Conservation (phyloP, 2,797 vertebrate genomes). For the Arnoldichthys spilopterus region DNA sequence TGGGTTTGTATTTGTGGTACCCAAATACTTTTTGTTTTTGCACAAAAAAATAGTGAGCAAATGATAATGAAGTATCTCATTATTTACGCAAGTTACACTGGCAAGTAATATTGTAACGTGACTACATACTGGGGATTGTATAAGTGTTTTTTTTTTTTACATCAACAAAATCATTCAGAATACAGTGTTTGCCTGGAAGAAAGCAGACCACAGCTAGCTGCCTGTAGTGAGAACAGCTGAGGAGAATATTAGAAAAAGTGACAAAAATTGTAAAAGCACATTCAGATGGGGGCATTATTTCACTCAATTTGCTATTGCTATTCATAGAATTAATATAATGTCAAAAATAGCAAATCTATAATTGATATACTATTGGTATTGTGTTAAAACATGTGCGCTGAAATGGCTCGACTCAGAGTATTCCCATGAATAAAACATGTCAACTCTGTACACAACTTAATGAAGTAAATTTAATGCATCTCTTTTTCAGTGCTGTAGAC, state of each 20-base stretch:
- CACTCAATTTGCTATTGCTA: background rate
- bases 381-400: background rate
- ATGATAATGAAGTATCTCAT: too few relatives aligned
- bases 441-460: background rate
- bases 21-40: too few relatives aligned
- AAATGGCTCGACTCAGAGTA: background rate
- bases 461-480: background rate
- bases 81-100: too few relatives aligned
- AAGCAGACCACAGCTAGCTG: background rate
- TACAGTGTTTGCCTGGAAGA: too few relatives aligned
- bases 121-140: too few relatives aligned
- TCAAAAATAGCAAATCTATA: background rate
- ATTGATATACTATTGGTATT: background rate
- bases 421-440: background rate
- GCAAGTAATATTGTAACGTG: too few relatives aligned
- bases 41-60: too few relatives aligned
- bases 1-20: too few relatives aligned
- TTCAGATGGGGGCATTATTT: too few relatives aligned
- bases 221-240: background rate
- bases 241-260: background rate
- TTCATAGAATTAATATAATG: too few relatives aligned
- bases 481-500: background rate
- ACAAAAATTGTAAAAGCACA: background rate
- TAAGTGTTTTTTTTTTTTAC: too few relatives aligned
- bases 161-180: too few relatives aligned